Conservation (phyloP, 2,888 invertebrate species). For the Sipha maydis region DNA sequence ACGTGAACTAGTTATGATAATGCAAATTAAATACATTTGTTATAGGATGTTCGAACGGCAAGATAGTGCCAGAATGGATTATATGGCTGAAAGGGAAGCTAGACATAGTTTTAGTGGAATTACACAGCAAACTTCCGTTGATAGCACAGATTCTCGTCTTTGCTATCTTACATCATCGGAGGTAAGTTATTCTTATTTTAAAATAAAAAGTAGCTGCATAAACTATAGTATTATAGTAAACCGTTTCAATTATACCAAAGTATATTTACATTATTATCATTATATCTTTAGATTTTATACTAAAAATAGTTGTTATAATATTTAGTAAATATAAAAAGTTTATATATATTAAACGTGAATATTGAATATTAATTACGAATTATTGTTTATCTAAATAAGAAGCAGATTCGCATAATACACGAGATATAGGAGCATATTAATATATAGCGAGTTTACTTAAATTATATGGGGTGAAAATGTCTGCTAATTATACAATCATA, state of each 20-base stretch:
- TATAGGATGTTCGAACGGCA: slow-evolving; percentile 87
- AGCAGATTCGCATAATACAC: too few species aligned
- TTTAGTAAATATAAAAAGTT: too few species aligned
- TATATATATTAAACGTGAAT: too few species aligned
- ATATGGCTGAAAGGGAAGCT: slow-evolving; percentile 88
- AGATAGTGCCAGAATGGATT: slow-evolving; percentile 88
- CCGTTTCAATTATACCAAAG: too few species aligned
- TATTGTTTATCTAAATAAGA: too few species aligned
- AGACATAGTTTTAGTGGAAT: slow-evolving; percentile 76
- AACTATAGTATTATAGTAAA: neutral
- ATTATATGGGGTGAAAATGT: too few species aligned
- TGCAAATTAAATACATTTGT: slow-evolving; percentile 62
- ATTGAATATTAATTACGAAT: too few species aligned
- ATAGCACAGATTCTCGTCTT: slow-evolving; percentile 92
- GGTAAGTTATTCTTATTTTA: slow-evolving; percentile 74
- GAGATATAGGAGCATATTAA: too few species aligned
- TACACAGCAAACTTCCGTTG: slow-evolving; percentile 92
- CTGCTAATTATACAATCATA: too few species aligned
- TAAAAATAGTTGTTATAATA: neutral
- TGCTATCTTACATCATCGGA: slow-evolving; percentile 95
- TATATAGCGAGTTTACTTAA: too few species aligned
- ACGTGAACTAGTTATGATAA: neutral
- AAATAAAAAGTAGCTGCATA: neutral
- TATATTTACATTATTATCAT: too few species aligned
- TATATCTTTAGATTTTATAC: neutral